Conservation (phyloP, 2,797 vertebrate genomes). For the Argentina silus region DNA sequence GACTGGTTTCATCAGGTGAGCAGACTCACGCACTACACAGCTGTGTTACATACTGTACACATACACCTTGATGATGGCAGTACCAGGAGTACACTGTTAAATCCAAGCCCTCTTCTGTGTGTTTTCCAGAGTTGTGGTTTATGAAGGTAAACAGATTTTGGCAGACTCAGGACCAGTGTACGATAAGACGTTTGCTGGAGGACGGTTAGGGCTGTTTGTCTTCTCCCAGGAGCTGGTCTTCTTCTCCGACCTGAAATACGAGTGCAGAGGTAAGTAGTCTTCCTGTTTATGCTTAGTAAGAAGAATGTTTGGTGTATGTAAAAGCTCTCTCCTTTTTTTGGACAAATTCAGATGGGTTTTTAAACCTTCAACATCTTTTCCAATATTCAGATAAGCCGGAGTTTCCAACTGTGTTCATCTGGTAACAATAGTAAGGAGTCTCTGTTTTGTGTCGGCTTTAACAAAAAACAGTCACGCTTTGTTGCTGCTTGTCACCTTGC, state of each 20-base stretch:
- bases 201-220: conserved; percentile 95
- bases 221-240: conserved; percentile 99
- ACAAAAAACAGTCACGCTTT: conserved; percentile 37
- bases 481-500: conserved; percentile 61
- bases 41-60: not conserved
- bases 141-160: conserved; percentile 98
- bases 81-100: too few species aligned
- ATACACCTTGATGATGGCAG: too few species aligned
- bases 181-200: conserved; percentile 93
- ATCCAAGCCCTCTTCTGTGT: not conserved
- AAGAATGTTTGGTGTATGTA: not conserved
- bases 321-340: conserved; percentile 29
- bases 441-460: conserved; percentile 57
- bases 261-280: conserved; percentile 92
- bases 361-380: conserved; percentile 68
- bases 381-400: conserved; percentile 76
- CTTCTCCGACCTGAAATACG: conserved; percentile 99
- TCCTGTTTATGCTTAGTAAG: not conserved
- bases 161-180: conserved; percentile 95
- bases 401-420: conserved; percentile 66
- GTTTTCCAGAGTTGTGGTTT: conserved; percentile 90
- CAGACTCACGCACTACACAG: not conserved
- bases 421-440: conserved; percentile 64
- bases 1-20: conserved; percentile 96
- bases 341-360: conserved; percentile 25